phyloP scores from a whole-genome alignment of 1,140 invertebrate species.

The Tetramorium simillimum region DNA sequence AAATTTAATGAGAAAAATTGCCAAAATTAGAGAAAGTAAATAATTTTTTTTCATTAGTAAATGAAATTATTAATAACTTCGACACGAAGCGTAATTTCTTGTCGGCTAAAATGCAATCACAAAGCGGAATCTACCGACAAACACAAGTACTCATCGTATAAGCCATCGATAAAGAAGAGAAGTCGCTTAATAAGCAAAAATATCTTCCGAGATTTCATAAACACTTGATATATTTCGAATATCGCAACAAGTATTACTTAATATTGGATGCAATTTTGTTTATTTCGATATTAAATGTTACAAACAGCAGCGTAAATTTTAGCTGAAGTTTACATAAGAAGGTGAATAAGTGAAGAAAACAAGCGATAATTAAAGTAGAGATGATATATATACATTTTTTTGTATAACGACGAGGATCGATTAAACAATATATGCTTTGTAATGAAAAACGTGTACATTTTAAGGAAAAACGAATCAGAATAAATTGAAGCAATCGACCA shows the following conservation, averaged over 20 bases:
- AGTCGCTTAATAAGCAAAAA: neutral
- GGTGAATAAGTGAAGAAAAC: neutral
- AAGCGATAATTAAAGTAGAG: neutral
- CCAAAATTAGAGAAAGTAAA: neutral
- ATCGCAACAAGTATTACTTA: neutral
- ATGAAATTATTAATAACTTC: neutral
- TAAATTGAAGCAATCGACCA: neutral
- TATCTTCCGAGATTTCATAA: neutral
- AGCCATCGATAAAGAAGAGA: conserved; percentile 27
- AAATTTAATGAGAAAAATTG: neutral
- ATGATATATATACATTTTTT: neutral
- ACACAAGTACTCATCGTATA: neutral
- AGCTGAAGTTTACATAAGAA: neutral
- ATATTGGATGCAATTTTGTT: neutral
- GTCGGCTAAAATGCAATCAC: neutral
- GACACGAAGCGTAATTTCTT: neutral
- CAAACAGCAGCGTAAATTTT: neutral
- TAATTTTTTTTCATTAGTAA: neutral
- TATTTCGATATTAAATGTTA: conserved; percentile 4
- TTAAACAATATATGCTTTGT: neutral
- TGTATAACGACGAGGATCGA: neutral
- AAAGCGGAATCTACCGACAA: conserved; percentile 48
- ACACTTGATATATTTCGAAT: neutral
- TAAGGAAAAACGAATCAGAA: neutral
- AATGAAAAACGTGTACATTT: neutral